Base-by-base conservation (phyloP, 2,113 vertebrate species). In the Nyctereutes procyonoides region DNA sequence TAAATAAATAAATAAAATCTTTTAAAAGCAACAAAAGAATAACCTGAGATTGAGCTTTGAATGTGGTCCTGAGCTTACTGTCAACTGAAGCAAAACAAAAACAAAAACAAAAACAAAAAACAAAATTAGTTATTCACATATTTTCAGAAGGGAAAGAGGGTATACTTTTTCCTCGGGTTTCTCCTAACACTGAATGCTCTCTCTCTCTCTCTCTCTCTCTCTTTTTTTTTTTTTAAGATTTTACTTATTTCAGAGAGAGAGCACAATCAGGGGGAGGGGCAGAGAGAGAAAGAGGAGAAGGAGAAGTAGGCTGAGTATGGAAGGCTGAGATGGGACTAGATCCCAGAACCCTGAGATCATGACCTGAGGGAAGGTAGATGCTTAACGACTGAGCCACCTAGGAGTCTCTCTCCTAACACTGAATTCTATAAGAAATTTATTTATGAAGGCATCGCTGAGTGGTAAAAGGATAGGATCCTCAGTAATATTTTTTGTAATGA, bases 381-480 rank as follows among this genome's bases (percentile, higher is more conserved):
- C 43, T 43, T 43, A 43, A 43, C 7, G 43, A 43, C 43, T 43
- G 43, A 43, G 43, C 43, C 43, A 43, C 43, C 43, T 43, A 43
- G 43, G 43, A 43, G 43, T 43, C 43, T 43, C 43, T 74, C 60
- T 55, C 65, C 28, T 88, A 84, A 88, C 43, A 51, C 15, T 79
- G 43, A 96, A 58, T 56, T 79, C 60, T 88, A 28, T 77, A 94
- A 81, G 63, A 89, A 84, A 85, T 60, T 43, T 43, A 86, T 17
- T 85, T 85, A 89, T 15, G 56, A 88, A 95, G 48, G 24, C 10
- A 62, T 79, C 71, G 4, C 3, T 58, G 71, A 43, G 26, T 43
- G 58, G 74, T 43, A 74, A 2, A 53, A 62, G 84, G 53, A 63
- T 58, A 17, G 67, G 67, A 69, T 62, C 84, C 26, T 53, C 84